Conservation (phyloP, 2,888 invertebrate species). For the Tachina grossa region DNA sequence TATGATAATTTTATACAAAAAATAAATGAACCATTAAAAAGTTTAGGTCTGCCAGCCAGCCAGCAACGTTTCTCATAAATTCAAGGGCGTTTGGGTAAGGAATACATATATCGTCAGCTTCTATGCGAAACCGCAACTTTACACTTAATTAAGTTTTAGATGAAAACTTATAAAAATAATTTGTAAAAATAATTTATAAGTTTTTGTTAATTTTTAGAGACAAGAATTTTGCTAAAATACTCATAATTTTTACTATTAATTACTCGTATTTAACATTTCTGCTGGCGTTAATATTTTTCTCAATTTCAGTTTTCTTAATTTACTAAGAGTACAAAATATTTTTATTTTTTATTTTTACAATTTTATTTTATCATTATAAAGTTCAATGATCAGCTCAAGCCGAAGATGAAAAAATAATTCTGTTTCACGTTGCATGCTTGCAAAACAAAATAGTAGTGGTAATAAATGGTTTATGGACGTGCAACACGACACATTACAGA, state of each 20-base stretch:
- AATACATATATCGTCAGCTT: constrained; percentile 1
- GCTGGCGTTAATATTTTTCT: too few species aligned
- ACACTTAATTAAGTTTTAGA: background rate
- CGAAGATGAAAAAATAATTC: background rate
- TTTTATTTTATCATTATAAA: constrained; percentile 9
- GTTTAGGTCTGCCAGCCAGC: constrained; percentile 1
- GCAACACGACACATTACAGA: background rate
- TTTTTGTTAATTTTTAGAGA: too few species aligned
- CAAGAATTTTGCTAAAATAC: too few species aligned
- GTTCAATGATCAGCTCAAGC: constrained; percentile 1
- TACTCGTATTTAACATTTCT: too few species aligned
- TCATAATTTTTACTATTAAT: too few species aligned
- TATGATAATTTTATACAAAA: constrained; percentile 14
- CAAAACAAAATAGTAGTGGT: background rate
- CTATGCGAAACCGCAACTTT: background rate
- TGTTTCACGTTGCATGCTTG: background rate
- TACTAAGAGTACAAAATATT: background rate
- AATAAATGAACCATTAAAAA: constrained; percentile 11
- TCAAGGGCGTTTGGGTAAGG: constrained; percentile 2
- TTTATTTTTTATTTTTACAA: background rate
- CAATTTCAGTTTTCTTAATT: background rate
- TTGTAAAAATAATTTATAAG: background rate
- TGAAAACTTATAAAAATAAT: background rate
- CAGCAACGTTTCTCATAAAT: background rate
- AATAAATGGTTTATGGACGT: constrained; percentile 7